phyloP scores from a whole-genome alignment of 2,113 vertebrate genomes.

The Promerops cafer region DNA sequence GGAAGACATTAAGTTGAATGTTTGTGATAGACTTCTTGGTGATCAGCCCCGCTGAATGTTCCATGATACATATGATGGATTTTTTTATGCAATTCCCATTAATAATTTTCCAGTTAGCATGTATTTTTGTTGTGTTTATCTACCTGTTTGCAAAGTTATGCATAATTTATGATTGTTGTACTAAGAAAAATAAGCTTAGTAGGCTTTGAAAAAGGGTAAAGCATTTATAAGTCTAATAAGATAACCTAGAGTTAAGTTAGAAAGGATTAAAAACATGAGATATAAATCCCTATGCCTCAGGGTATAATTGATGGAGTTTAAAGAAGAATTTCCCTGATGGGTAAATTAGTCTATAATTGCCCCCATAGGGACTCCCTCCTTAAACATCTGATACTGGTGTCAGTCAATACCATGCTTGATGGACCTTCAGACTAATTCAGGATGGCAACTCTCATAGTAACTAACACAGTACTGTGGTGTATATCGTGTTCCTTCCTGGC shows the following conservation, averaged over 20 bases:
- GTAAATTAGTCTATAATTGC: slow-evolving; percentile 44
- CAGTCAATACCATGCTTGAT: slow-evolving; percentile 5
- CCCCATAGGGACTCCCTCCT: slow-evolving; percentile 15
- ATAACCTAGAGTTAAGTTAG: slow-evolving; percentile 17
- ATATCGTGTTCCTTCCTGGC: not conserved
- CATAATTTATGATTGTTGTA: not conserved
- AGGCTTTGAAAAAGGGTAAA: slow-evolving; percentile 16
- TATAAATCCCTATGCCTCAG: slow-evolving; percentile 5
- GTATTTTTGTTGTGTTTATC: not conserved
- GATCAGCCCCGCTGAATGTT: not conserved
- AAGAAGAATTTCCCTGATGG: slow-evolving; percentile 38
- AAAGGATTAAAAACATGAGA: slow-evolving; percentile 34
- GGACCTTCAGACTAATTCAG: slow-evolving; percentile 4
- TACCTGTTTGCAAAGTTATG: not conserved
- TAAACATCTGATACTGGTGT: slow-evolving; percentile 15
- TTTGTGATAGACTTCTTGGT: not conserved
- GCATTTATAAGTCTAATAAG: not conserved
- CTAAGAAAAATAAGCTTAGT: not conserved
- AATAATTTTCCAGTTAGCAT: not conserved
- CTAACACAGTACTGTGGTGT: not conserved
- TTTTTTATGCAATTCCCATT: not conserved
- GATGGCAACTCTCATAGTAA: not conserved
- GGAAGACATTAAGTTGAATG: not conserved
- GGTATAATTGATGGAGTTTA: slow-evolving; percentile 38
- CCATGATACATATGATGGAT: not conserved